Conservation (phyloP, 37 sponge, comb jelly and placozoan species). For the Chondrosia reniformis region DNA sequence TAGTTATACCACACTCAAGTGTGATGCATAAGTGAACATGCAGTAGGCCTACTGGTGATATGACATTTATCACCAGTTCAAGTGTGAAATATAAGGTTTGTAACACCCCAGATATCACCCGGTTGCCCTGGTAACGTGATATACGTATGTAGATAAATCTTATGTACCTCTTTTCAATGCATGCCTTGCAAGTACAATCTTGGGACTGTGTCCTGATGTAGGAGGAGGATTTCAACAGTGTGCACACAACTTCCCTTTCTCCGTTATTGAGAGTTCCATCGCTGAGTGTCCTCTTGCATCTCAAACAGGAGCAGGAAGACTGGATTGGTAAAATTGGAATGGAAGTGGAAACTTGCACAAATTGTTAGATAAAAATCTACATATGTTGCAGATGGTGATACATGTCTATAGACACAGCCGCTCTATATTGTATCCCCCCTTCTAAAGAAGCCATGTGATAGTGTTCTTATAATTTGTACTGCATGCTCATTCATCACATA, state of each 20-base stretch:
- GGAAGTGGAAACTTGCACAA: not conserved
- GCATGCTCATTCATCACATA: too few species aligned
- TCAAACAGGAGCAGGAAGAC: not conserved
- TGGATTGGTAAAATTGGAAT: not conserved
- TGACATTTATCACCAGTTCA: too few species aligned
- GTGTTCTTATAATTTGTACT: too few species aligned
- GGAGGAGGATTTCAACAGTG: not conserved
- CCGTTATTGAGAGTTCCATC: not conserved
- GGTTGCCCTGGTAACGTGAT: too few species aligned
- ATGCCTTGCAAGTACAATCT: conserved; percentile 67
- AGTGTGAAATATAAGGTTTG: too few species aligned
- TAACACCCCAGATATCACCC: too few species aligned
- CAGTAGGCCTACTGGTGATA: not conserved
- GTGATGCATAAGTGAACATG: not conserved
- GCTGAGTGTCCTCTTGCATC: not conserved
- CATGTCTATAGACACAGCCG: too few species aligned
- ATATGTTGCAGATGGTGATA: too few species aligned
- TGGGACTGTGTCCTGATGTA: not conserved
- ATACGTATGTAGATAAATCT: too few species aligned
- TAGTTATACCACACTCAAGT: not conserved
- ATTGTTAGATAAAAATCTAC: too few species aligned
- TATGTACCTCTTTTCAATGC: conserved; percentile 61
- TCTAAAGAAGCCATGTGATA: too few species aligned
- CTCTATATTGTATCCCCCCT: too few species aligned
- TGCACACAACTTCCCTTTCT: not conserved